Percentiles rank a stretch among this genome's conserved stretches.
These are phyloP conservation scores for Iphiclides podalirius DNA, from an alignment of 2,888 invertebrate species.

Conservation along the genomic window DNA sequence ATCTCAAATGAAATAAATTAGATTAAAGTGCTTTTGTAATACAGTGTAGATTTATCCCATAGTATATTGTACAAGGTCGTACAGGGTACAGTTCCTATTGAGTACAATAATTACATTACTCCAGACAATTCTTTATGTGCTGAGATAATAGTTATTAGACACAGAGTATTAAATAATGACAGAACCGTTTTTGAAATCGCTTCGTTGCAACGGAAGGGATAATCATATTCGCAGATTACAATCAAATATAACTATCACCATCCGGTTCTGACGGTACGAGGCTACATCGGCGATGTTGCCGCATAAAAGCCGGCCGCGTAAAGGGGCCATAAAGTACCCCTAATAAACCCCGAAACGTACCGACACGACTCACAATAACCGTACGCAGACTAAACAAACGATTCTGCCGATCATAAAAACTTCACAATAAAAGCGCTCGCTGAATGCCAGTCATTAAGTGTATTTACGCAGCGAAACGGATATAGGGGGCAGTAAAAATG, in stretches of 20 bases:
- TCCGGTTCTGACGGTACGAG: conserved; percentile 60
- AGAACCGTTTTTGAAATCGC: conserved; percentile 39
- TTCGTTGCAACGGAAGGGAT: conserved; percentile 51
- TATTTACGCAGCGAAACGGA: conserved; percentile 77
- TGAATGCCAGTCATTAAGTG: conserved; percentile 77
- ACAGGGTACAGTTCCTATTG: too few species aligned
- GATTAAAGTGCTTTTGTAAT: too few species aligned
- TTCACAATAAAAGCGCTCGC: conserved; percentile 77
- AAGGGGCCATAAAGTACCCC: conserved; percentile 71
- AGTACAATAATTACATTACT: too few species aligned
- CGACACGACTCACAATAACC: conserved; percentile 66
- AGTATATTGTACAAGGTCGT: too few species aligned
- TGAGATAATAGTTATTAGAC: too few species aligned
- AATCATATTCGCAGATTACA: conserved; percentile 65
- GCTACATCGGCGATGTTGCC: conserved; percentile 49
- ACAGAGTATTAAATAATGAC: too few species aligned
- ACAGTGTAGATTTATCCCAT: too few species aligned
- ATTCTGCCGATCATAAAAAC: conserved; percentile 77
- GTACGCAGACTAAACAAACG: conserved; percentile 78
- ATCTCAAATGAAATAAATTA: too few species aligned
- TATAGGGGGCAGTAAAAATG: conserved; percentile 74
- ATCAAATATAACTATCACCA: conserved; percentile 68
- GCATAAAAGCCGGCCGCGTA: conserved; percentile 56
- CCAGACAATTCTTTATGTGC: too few species aligned
- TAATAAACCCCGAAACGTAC: conserved; percentile 74